A percentile compares a stretch with the other conserved stretches of the same genome.
Conservation (phyloP, 2,888 invertebrate genomes). For the Eupelmus urozonus region DNA sequence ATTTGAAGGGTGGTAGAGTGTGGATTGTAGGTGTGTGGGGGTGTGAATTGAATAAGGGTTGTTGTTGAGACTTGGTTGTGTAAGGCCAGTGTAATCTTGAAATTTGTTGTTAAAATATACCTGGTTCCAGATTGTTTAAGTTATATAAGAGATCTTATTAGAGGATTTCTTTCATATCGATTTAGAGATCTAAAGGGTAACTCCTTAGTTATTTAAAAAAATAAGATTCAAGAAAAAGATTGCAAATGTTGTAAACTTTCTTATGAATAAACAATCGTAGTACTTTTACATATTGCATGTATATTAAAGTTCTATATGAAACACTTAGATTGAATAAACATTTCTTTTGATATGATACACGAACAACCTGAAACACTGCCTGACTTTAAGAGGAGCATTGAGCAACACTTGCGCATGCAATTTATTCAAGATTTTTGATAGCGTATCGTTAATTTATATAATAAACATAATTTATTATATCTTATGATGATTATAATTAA, state of each 20-base stretch:
- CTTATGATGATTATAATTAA: constrained; percentile 4
- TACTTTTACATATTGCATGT: constrained; percentile 13
- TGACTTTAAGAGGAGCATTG: background rate
- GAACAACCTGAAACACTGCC: background rate
- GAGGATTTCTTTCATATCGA: no score
- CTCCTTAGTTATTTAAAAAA: no score
- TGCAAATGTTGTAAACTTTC: background rate
- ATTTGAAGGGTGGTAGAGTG: no score
- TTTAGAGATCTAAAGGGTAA: no score
- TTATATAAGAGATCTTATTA: no score
- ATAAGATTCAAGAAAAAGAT: no score
- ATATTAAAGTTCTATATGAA: constrained; percentile 18
- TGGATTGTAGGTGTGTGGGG: no score
- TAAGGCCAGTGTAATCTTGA: no score
- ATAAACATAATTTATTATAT: constrained; percentile 12
- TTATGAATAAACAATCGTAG: constrained; percentile 27
- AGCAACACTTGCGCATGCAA: constrained; percentile 19
- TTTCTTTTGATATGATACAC: constrained; percentile 45
- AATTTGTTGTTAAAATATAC: no score
- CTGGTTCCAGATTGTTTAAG: no score
- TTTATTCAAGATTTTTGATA: constrained; percentile 39
- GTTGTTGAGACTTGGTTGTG: no score
- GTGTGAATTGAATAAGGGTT: no score
- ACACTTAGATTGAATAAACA: constrained; percentile 27
- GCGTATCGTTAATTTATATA: constrained; percentile 42